Conservation (phyloP, 2,797 vertebrate species). For the Halcyon badia region DNA sequence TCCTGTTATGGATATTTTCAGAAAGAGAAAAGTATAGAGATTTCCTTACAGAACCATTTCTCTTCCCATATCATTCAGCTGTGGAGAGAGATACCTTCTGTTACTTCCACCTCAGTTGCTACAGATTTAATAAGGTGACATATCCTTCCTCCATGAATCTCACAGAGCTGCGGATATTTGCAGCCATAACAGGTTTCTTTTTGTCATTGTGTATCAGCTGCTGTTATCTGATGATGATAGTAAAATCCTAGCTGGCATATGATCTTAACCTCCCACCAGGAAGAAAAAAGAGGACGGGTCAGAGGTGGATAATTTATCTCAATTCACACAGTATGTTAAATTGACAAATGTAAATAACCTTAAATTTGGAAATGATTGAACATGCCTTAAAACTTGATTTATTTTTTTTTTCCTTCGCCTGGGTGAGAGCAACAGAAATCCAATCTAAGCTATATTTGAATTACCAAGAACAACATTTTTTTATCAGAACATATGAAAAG, state of each 20-base stretch:
- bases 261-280: constrained; percentile 15
- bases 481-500: background rate
- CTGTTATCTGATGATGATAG: constrained; percentile 40
- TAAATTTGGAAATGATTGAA: background rate
- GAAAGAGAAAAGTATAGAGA: constrained; percentile 7
- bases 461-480: background rate
- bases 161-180: constrained; percentile 49
- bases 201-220: constrained; percentile 51
- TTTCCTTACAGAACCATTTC: constrained; percentile 32
- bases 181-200: constrained; percentile 40
- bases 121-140: constrained; percentile 64
- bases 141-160: constrained; percentile 53
- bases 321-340: background rate
- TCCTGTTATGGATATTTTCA: constrained; percentile 34
- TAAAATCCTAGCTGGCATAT: constrained; percentile 33
- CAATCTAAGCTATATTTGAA: background rate
- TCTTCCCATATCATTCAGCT: constrained; percentile 29
- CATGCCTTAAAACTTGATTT: background rate
- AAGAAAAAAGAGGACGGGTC: background rate
- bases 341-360: background rate
- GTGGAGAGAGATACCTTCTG: constrained; percentile 57
- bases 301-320: constrained; percentile 8
- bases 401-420: background rate
- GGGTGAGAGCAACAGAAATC: background rate
- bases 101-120: constrained; percentile 56